Percentiles rank a stretch among this genome's conserved stretches.
These are phyloP conservation scores for Panagrolaimus sp. DNA, from an alignment of 1,140 invertebrate species.

Conservation along the genomic window DNA sequence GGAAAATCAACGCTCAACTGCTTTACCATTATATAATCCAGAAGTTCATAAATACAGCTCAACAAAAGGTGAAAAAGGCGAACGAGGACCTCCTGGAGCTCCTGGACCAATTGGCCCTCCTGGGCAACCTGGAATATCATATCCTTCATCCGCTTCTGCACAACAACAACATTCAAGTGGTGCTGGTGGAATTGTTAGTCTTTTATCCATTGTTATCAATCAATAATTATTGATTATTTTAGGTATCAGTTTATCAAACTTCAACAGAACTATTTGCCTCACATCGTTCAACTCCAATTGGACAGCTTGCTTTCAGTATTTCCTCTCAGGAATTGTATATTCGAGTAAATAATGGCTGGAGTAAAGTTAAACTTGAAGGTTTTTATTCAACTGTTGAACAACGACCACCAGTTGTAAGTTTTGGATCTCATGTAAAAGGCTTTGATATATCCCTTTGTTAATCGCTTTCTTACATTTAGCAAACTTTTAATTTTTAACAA, in stretches of 20 bases:
- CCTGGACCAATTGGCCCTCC: conserved; percentile 20
- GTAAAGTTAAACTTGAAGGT: conserved; percentile 30
- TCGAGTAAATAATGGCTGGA: conserved; percentile 47
- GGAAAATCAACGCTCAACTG: conserved; percentile 9
- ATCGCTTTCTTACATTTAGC: too few species aligned
- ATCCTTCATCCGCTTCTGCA: too few species aligned
- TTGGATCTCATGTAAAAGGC: background rate
- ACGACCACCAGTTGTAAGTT: conserved; percentile 38
- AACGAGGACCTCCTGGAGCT: conserved; percentile 25
- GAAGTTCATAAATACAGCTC: conserved; percentile 23
- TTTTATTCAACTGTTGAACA: conserved; percentile 42
- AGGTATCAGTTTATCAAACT: conserved; percentile 39
- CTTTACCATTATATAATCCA: conserved; percentile 28
- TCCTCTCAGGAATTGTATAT: conserved; percentile 49
- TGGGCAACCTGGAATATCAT: background rate
- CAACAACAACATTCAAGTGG: background rate
- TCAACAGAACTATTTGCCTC: conserved; percentile 42
- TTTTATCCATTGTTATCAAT: background rate
- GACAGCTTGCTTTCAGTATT: conserved; percentile 41
- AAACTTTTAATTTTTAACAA: too few species aligned
- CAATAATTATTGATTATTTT: background rate
- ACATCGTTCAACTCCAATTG: conserved; percentile 24
- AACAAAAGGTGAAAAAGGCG: conserved; percentile 41
- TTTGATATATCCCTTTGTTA: too few species aligned
- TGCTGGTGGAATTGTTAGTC: conserved; percentile 16